A percentile compares a stretch with the other conserved stretches of the same genome.
Conservation (phyloP, 1,140 invertebrate genomes). For the Cotesia chilonis region DNA sequence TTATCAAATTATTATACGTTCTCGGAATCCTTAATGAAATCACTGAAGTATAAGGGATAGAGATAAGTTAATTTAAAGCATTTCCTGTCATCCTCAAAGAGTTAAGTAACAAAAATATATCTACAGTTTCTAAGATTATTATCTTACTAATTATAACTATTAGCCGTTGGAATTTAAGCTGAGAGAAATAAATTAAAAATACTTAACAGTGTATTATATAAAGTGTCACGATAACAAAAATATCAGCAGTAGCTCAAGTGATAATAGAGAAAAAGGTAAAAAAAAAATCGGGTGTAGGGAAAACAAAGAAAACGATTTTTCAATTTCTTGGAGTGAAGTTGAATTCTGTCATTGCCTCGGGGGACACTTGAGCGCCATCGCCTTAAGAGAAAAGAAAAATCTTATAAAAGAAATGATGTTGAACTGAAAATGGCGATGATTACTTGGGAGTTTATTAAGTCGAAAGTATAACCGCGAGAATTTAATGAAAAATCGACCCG, state of each 20-base stretch:
- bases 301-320: conserved; percentile 1
- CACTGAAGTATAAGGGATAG: conserved; percentile 36
- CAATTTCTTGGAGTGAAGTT: conserved; percentile 15
- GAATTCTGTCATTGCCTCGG: conserved; percentile 3
- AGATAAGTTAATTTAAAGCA: conserved; percentile 39
- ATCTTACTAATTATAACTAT: not conserved
- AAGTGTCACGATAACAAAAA: no score
- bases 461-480: not conserved
- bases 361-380: conserved; percentile 3
- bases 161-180: no score
- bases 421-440: conserved; percentile 9
- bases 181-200: no score
- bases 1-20: not conserved
- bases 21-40: conserved; percentile 34
- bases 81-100: conserved; percentile 29
- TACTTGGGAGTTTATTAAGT: conserved; percentile 9
- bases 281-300: not conserved
- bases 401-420: conserved; percentile 4
- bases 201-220: no score
- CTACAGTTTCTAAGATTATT: not conserved
- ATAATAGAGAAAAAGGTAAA: not conserved
- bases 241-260: no score
- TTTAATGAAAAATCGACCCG: no score
- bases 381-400: no score
- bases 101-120: conserved; percentile 25